A percentile compares a stretch with the other conserved stretches of the same genome.
Conservation (phyloP, 2,113 vertebrate species). For the Dicaeum eximium region DNA sequence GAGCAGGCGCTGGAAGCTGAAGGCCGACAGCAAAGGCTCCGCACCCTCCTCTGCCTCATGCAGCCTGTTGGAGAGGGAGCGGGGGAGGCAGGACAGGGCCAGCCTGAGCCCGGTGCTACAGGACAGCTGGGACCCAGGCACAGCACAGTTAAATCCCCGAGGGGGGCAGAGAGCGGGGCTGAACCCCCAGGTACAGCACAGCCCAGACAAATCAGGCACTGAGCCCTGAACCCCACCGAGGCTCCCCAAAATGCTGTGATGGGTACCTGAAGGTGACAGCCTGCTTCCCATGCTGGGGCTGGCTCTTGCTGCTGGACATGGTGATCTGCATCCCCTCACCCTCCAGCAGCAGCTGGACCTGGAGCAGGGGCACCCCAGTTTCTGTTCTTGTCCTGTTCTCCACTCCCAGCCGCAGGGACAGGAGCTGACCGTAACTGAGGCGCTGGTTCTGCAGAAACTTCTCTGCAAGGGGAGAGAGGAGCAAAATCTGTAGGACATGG, state of each 20-base stretch:
- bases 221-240: not conserved
- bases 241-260: accelerated
- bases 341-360: constrained; percentile 75
- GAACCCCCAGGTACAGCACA: not conserved
- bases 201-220: not conserved
- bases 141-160: accelerated
- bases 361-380: not conserved
- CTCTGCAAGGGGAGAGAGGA: constrained; percentile 57
- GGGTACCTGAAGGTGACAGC: constrained; percentile 71
- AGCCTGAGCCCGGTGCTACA: accelerated
- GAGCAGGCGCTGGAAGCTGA: constrained; percentile 84
- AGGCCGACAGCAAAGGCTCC: constrained; percentile 59
- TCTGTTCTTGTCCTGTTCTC: constrained; percentile 6
- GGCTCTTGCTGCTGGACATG: not conserved
- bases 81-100: not conserved
- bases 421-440: constrained; percentile 83
- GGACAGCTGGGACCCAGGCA: accelerated
- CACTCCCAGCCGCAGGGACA: constrained; percentile 76
- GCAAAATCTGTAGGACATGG: not conserved
- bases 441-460: constrained; percentile 83
- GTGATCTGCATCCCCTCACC: constrained; percentile 73
- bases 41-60: constrained; percentile 73
- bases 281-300: not conserved
- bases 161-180: not conserved
- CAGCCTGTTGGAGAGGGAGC: constrained; percentile 67